Percentiles rank a stretch among this genome's conserved stretches.
phyloP scores from a whole-genome alignment of 2,888 invertebrate genomes.

The Orthonychiurus folsomi region DNA sequence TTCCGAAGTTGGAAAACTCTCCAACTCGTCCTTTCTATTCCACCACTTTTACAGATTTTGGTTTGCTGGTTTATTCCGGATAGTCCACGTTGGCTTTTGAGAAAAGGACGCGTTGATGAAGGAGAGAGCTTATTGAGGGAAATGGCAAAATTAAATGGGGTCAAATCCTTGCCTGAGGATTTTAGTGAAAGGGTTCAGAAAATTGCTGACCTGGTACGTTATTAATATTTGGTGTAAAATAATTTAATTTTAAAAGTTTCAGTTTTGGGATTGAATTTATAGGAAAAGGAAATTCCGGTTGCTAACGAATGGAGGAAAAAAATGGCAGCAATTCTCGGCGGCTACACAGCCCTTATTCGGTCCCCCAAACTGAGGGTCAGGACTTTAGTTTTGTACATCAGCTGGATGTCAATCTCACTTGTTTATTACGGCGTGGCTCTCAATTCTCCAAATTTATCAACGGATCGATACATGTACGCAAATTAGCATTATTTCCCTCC shows the following conservation, averaged over 20 bases:
- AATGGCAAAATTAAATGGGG: slow-evolving; percentile 21
- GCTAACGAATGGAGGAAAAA: slow-evolving; percentile 21
- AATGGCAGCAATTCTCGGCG: slow-evolving; percentile 20
- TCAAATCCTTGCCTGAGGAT: slow-evolving; percentile 19
- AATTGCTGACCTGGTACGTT: slow-evolving; percentile 25
- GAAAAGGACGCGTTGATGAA: slow-evolving; percentile 25
- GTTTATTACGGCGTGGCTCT: slow-evolving; percentile 36
- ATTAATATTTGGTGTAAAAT: neutral
- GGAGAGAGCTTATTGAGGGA: slow-evolving; percentile 25
- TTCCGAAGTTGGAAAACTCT: slow-evolving; percentile 21
- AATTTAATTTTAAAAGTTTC: neutral
- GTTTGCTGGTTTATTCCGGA: slow-evolving; percentile 29
- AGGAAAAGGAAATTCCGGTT: slow-evolving; percentile 25
- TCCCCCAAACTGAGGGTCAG: slow-evolving; percentile 25
- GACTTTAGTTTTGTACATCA: slow-evolving; percentile 26
- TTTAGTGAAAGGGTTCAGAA: slow-evolving; percentile 23
- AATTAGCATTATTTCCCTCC: neutral
- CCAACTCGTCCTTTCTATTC: slow-evolving; percentile 21
- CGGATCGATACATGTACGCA: slow-evolving; percentile 30
- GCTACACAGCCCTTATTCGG: slow-evolving; percentile 24
- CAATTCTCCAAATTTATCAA: slow-evolving; percentile 30
- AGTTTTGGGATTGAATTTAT: too few relatives aligned
- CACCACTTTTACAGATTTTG: slow-evolving; percentile 23
- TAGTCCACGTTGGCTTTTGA: slow-evolving; percentile 25
- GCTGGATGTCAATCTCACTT: slow-evolving; percentile 33